Evolutionary conservation across 2,113 vertebrate genomes (phyloP).

Genomic region (Petrocephalus zakoni): DNA sequence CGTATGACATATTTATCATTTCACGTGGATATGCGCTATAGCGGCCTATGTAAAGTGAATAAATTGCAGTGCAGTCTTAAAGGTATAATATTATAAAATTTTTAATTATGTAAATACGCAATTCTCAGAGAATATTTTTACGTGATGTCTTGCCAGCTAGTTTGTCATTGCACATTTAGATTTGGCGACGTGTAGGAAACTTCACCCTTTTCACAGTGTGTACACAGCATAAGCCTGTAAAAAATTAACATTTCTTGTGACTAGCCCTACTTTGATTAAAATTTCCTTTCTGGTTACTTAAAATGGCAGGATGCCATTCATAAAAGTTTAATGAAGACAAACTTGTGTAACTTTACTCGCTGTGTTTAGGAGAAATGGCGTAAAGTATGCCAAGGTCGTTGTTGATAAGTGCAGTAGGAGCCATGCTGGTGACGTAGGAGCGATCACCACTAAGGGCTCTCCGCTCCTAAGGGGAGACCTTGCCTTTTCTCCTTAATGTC

Average conservation of each 20-base stretch:
- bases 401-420: not conserved
- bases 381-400: slow-evolving; percentile 14
- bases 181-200: not conserved
- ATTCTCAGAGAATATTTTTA: not conserved
- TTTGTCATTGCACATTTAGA: not conserved
- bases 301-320: not conserved
- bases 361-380: not conserved
- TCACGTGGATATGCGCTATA: not conserved
- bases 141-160: not conserved
- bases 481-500: slow-evolving; percentile 7
- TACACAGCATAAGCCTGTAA: not conserved
- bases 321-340: not conserved
- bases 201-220: not conserved
- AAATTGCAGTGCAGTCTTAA: not conserved
- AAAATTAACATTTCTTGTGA: not conserved
- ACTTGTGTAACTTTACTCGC: not conserved
- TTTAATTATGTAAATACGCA: not conserved
- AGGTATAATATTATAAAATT: not conserved
- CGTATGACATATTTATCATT: not conserved
- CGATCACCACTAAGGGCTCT: not conserved
- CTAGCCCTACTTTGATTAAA: not conserved
- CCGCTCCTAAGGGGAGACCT: not conserved
- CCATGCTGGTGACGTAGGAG: slow-evolving; percentile 8
- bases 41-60: not conserved
- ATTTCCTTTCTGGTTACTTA: not conserved